Base-by-base conservation (phyloP, 2,113 vertebrate genomes). In the Calidris pygmaea region DNA sequence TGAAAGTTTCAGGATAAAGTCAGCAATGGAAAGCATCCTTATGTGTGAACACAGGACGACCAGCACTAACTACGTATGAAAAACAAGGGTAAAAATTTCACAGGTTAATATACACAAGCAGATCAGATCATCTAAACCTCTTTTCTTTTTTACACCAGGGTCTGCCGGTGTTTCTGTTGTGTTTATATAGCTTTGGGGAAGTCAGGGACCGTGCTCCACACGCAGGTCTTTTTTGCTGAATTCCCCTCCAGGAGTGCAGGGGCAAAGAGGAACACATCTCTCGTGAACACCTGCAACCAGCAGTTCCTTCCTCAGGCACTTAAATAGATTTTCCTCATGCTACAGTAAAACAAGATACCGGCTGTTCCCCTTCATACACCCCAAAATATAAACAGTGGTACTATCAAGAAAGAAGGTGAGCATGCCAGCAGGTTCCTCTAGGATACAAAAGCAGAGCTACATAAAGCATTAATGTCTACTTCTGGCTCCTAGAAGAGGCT, bases 221-320 rank as follows among this genome's bases (percentile, higher is more conserved):
- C 5, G 3, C 30, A 32, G 81, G 96, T 95, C 95, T 79, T 74
- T 72, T 93, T 73, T 93, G 91, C 94, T 96, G 96, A 98, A 98
- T 97, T 98, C 97, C 97, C 97, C 98, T 95, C 82, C 91, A 91
- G 96, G 96, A 96, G 92, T 2, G 1, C 82, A 84, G 89, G 84
- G 94, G 83, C 37, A 21, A 97, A 98, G 97, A 98, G 97, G 97
- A 98, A 97, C 96, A 96, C 85, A 85, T 95, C 72, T 39, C 91
- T 93, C 35, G 18, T 62, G 85, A 95, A 97, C 98, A 98, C 97
- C 98, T 98, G 97, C 97, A 93, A 67, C 87, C 85, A 66, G 89
- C 63, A 88, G 86, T 96, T 98, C 98, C 96, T 85, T 97, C 89
- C 95, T 92, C 93, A 62, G 94, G 63, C 91, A 83, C 67, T 93